Percentiles rank a stretch among this genome's conserved stretches.
Evolutionary conservation across 2,888 invertebrate genomes (phyloP).

Genomic region (Eulithis prunata): DNA sequence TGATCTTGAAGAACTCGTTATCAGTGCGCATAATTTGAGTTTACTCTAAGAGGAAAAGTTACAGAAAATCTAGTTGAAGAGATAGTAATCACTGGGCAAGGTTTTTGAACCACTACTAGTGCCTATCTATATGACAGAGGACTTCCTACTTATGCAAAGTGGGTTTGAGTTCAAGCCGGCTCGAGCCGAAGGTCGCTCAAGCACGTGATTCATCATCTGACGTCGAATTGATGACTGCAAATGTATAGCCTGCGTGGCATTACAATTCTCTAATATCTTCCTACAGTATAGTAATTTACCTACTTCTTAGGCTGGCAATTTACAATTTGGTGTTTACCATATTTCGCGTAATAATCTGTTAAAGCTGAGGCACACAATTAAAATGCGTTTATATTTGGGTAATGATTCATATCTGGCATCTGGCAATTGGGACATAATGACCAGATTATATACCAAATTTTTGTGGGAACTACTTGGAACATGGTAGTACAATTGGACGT

Average conservation of each 20-base stretch:
- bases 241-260: conserved; percentile 11
- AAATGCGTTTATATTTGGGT: background rate
- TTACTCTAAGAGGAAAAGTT: conserved; percentile 7
- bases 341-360: background rate
- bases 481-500: no score
- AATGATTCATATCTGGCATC: background rate
- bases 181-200: conserved; percentile 42
- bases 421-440: background rate
- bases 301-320: background rate
- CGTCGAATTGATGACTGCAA: conserved; percentile 36
- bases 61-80: background rate
- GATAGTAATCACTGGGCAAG: conserved; percentile 19
- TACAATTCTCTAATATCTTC: conserved; percentile 12
- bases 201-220: conserved; percentile 50
- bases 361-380: background rate
- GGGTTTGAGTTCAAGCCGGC: conserved; percentile 21
- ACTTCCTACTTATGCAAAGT: conserved; percentile 34
- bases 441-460: background rate
- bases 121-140: conserved; percentile 20
- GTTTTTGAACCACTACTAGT: conserved; percentile 26
- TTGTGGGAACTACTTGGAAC: no score
- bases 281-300: conserved; percentile 6
- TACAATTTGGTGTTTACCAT: conserved; percentile 5
- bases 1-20: conserved; percentile 30
- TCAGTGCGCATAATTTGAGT: conserved; percentile 10